Percentiles rank a stretch among this genome's conserved stretches.
Evolutionary conservation across 2,113 vertebrate species (phyloP).

Genomic region (Odontesthes bonariensis): DNA sequence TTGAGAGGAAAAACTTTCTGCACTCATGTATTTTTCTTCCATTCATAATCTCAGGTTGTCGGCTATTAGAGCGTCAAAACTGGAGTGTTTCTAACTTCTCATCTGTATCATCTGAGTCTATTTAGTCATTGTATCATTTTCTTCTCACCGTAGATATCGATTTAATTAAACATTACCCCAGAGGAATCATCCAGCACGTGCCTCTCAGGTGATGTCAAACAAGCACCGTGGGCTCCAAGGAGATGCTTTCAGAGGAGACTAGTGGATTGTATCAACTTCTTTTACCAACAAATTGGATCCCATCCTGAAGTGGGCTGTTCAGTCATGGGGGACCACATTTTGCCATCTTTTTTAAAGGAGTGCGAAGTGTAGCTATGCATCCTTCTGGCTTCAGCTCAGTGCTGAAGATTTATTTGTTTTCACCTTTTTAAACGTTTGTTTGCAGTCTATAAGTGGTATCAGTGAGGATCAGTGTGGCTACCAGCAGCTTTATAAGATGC

Average conservation of each 20-base stretch:
- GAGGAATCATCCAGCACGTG: slow-evolving; percentile 71
- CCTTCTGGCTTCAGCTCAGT: neutral
- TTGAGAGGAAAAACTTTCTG: neutral
- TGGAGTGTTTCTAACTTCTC: slow-evolving; percentile 1
- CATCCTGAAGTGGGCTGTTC: neutral
- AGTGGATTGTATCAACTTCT: slow-evolving; percentile 5
- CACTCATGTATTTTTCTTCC: neutral
- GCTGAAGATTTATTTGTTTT: neutral
- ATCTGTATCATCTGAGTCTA: slow-evolving; percentile 14
- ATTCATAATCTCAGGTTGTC: neutral
- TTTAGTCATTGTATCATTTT: slow-evolving; percentile 44
- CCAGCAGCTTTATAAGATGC: neutral
- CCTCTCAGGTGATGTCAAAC: slow-evolving; percentile 21
- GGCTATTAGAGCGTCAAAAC: neutral
- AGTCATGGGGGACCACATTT: slow-evolving; percentile 7
- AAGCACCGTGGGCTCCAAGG: neutral
- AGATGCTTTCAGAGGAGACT: slow-evolving; percentile 19
- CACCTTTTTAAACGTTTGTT: neutral
- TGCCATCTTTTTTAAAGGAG: neutral
- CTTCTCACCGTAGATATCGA: slow-evolving; percentile 47
- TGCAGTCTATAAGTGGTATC: neutral
- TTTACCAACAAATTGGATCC: slow-evolving; percentile 6
- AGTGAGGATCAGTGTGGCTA: neutral
- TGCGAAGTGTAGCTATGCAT: neutral
- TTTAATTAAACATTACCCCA: slow-evolving; percentile 77